Evolutionary conservation across 2,113 vertebrate species (phyloP), one percentile per base, ranked within the genome.

Genomic region (Tyto alba): DNA sequence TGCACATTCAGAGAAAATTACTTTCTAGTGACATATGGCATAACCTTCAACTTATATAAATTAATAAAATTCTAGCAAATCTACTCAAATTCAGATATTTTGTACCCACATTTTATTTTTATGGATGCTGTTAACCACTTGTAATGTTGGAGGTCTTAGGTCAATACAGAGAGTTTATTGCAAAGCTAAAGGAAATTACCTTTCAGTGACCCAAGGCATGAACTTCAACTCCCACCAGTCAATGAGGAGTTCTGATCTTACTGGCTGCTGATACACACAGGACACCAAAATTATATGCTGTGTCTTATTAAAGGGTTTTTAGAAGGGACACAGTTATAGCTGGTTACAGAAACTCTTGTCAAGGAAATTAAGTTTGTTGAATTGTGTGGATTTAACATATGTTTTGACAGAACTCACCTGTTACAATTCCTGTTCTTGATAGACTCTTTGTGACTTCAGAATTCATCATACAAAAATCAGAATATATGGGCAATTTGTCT

Each of bases 1-100:
- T 97, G 96, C 95, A 85, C 64, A 96, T 96, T 96, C 89, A 90
- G 96, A 96, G 96, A 93, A 97, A 97, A 97, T 97, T 97, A 97
- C 97, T 96, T 97, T 94, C 89, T 74, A 93, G 95, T 94, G 95
- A 97, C 97, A 97, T 97, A 97, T 93, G 97, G 96, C 93, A 94
- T 92, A 97, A 97, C 97, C 97, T 97, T 96, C 97, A 95, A 94
- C 96, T 93, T 88, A 94, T 89, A 92, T 81, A 97, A 97, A 97
- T 97, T 97, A 97, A 97, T 97, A 97, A 96, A 97, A 97, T 95
- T 89, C 91, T 20, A 89, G 92, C 48, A 96, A 95, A 96, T 95
- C 95, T 90, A 64, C 91, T 95, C 62, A 91, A 90, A 97, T 91
- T 92, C 90, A 71, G 81, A 80, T 94, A 84, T 93, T 96, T 96